Conservation (phyloP, 2,113 vertebrate species). For the Strix aluco region DNA sequence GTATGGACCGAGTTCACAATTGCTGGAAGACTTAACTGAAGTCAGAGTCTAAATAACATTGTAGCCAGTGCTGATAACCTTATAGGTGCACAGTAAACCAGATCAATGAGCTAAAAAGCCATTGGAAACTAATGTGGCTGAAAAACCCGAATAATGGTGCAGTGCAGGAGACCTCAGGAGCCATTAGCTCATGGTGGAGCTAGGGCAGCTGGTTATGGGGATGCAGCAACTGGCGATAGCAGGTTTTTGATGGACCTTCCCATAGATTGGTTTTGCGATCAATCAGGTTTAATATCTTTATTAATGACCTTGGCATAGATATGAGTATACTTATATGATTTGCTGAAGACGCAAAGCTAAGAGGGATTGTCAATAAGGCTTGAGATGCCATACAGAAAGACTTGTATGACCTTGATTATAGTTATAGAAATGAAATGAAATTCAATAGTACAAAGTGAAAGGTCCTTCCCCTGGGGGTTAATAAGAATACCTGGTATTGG, state of each 20-base stretch:
- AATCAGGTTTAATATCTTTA: background rate
- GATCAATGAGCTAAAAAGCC: background rate
- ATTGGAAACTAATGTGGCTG: background rate
- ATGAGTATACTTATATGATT: background rate
- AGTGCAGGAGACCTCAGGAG: background rate
- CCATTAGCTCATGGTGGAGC: background rate
- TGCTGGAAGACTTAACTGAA: background rate
- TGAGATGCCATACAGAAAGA: background rate
- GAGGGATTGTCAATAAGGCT: background rate
- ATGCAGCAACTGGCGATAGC: background rate
- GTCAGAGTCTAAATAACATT: background rate
- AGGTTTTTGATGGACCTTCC: background rate
- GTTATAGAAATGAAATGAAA: background rate
- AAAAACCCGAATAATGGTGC: background rate
- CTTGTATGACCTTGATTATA: background rate
- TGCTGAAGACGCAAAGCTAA: background rate
- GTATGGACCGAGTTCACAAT: background rate
- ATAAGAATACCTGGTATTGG: background rate
- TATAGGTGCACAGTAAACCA: background rate
- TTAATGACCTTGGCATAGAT: background rate
- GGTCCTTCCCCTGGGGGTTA: background rate
- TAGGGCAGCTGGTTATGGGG: background rate
- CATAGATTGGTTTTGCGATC: background rate
- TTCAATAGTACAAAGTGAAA: background rate
- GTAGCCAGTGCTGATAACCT: background rate